Evolutionary conservation across 1,140 invertebrate genomes (phyloP), one percentile per base, ranked within the genome.

Genomic region (Ruditapes philippinarum): DNA sequence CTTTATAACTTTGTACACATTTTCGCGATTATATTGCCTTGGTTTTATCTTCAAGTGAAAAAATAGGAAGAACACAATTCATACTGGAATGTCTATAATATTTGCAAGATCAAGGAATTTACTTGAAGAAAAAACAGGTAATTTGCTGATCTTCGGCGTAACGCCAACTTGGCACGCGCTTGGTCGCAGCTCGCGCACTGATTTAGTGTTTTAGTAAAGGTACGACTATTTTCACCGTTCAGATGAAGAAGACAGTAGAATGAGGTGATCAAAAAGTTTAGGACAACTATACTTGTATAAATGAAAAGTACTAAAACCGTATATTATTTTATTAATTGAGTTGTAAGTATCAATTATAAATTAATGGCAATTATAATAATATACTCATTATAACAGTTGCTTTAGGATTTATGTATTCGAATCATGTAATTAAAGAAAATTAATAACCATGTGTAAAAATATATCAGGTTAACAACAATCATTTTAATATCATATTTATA

Each of bases 91-190:
- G n/a, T 62, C 25, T 62, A 1, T 62, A 4, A 62, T 1, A 62
- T 62, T 62, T 62, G 57, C 57, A 62, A 28, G n/a, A 25, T 28
- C 57, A 28, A 62, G 57, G 57, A 62, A 62, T 62, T 62, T 28
- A n/a, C 57, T n/a, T 62, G n/a, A 62, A 62, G 57, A 28, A 28
- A 25, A 28, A 62, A 62, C 57, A 62, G 57, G 57, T 62, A 62
- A 62, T 62, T 62, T 11, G 57, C 28, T 62, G 57, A 62, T 62
- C n/a, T 28, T 62, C 57, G 57, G 57, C 57, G 57, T 28, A 9
- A 62, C 25, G 57, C 57, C 57, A 62, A 62, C 25, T 62, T 62
- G 57, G 57, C 57, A 62, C 57, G 14, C 57, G 25, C 57, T 62
- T n/a, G 57, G 22, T 62, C 57, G 57, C 57, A 62, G 57, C 25